These are phyloP conservation scores for Ispidina lecontei DNA, from an alignment of 2,797 vertebrate genomes.

Conservation along the genomic window DNA sequence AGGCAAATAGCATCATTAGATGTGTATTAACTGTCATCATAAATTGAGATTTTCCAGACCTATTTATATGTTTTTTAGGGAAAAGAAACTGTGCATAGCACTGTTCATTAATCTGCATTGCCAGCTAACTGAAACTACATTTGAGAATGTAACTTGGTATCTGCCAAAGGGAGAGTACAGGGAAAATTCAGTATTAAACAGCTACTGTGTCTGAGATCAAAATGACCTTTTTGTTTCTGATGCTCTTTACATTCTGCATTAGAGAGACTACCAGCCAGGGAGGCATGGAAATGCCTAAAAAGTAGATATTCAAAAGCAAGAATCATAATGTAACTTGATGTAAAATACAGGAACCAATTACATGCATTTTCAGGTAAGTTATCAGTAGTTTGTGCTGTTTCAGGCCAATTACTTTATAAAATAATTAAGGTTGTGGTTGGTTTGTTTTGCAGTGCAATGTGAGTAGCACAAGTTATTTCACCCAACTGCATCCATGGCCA, in stretches of 20 bases:
- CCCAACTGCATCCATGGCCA: background rate
- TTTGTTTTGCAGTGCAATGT: background rate
- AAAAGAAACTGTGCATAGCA: background rate
- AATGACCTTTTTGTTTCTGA: background rate
- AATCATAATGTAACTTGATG: background rate
- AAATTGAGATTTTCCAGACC: background rate
- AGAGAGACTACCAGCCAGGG: background rate
- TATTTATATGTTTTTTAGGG: background rate
- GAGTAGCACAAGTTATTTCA: background rate
- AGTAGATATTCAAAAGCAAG: background rate
- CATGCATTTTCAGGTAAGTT: background rate
- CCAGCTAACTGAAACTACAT: background rate
- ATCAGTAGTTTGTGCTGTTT: background rate
- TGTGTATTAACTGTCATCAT: background rate
- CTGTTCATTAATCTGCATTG: background rate
- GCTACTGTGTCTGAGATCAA: background rate
- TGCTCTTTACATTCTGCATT: background rate
- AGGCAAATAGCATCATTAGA: background rate
- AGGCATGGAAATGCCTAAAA: background rate
- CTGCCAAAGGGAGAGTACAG: background rate
- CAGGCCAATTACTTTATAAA: background rate
- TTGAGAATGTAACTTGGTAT: background rate
- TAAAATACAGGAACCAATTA: background rate
- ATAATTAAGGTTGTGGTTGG: background rate
- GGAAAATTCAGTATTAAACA: background rate